Conservation (phyloP, 2,113 vertebrate species). For the Chascanopsetta lugubris region DNA sequence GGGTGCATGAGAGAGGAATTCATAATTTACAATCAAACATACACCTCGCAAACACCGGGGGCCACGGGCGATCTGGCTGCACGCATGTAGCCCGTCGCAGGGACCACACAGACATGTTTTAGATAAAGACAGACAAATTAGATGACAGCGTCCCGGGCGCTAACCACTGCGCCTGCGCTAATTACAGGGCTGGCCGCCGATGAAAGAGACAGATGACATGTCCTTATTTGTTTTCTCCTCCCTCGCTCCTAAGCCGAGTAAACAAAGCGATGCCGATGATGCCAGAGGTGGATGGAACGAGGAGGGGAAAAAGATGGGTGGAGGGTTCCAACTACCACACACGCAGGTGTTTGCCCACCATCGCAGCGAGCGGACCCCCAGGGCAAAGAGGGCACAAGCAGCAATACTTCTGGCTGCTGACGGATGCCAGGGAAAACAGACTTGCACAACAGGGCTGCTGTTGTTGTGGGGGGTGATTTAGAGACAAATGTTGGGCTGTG, state of each 20-base stretch:
- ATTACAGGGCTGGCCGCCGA: conserved; percentile 78
- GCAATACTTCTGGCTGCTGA: conserved; percentile 55
- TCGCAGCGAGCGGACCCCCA: conserved; percentile 42
- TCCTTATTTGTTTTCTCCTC: conserved; percentile 76
- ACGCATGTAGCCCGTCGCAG: conserved; percentile 54
- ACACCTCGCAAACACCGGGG: conserved; percentile 69
- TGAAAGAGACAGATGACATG: conserved; percentile 79
- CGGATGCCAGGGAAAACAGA: conserved; percentile 66
- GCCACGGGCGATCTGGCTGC: conserved; percentile 62
- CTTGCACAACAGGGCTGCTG: conserved; percentile 36
- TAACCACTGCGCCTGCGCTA: conserved; percentile 78
- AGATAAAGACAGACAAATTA: conserved; percentile 86
- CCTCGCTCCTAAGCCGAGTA: conserved; percentile 54
- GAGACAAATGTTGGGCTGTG: conserved; percentile 33
- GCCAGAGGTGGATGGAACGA: conserved; percentile 47
- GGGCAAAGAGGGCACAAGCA: conserved; percentile 59
- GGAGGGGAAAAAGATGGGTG: conserved; percentile 30
- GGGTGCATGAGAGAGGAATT: conserved; percentile 62
- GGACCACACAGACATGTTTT: conserved; percentile 83
- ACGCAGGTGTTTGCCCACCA: conserved; percentile 76
- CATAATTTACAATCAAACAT: conserved; percentile 73
- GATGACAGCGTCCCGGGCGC: conserved; percentile 76
- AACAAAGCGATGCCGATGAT: conserved; percentile 54
- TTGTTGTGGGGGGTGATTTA: conserved; percentile 38
- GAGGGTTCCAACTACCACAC: conserved; percentile 42